Evolutionary conservation across 2,113 vertebrate species (phyloP), one percentile per base, ranked within the genome.

Genomic region (Zeus faber): DNA sequence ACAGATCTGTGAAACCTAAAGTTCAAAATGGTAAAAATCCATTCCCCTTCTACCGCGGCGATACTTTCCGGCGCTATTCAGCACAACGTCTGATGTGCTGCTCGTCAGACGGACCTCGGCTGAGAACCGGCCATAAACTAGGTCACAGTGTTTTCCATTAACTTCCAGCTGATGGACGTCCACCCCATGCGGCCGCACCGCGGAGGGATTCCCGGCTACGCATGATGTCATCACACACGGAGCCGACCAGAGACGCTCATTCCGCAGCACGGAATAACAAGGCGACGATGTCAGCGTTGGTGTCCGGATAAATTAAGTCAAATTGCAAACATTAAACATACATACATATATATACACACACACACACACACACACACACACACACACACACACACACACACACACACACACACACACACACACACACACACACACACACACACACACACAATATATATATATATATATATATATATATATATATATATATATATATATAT

Each of bases 111-210:
- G 65, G 60, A 66, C 14, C 58, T 73, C 33, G 14, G 29, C 24
- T 27, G 54, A 52, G 40, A 20, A 33, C 29, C 4, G 5, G 41
- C 2, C 1, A 49, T 70, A 46, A 76, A 77, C 78, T 72, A 74
- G 73, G 72, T 67, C 69, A 49, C 33, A 50, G 41, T 59, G 54
- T 62, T 75, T 77, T 63, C 54, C 44, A 52, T 82, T 75, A 74
- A 72, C 41, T 27, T 40, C 43, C 17, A 51, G 58, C 57, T 39
- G n/a, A 48, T 52, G 63, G 60, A 68, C 49, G 31, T 63, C 55
- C 17, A 57, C 76, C 62, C 60, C 53, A 23, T 22, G 58, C 33
- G n/a, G 49, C 6, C 8, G 45, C 13, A 20, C 39, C 6, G 16
- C n/a, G 11, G 40, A 55, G 17, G 41, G 13, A 16, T 20, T 39